Conservation (phyloP, 2,797 vertebrate genomes). For the Peromyscus attwateri region DNA sequence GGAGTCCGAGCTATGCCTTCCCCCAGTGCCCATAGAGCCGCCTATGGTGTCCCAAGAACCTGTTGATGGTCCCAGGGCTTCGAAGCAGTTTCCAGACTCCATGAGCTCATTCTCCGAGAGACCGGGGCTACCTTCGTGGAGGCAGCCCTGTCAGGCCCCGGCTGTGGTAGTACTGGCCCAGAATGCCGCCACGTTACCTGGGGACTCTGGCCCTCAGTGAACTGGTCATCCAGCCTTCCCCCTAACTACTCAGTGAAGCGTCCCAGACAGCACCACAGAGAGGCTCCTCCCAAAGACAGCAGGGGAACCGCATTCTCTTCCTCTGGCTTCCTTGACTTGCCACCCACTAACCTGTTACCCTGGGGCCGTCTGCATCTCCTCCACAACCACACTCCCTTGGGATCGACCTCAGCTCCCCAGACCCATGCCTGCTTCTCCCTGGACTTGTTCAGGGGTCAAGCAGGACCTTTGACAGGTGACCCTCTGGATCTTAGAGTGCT, state of each 20-base stretch:
- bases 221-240: fast-evolving
- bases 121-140: neutral
- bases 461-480: neutral
- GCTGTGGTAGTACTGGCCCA: fast-evolving
- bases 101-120: neutral
- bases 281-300: neutral
- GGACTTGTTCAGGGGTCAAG: neutral
- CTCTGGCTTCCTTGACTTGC: neutral
- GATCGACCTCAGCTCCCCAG: neutral
- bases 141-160: neutral
- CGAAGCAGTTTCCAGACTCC: neutral
- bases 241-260: neutral
- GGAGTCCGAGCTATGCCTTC: fast-evolving
- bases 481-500: neutral
- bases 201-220: neutral
- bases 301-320: neutral
- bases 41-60: neutral
- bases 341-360: neutral
- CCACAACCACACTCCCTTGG: neutral
- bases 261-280: neutral
- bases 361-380: neutral
- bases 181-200: neutral
- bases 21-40: neutral
- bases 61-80: neutral
- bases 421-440: neutral